Evolutionary conservation across 2,797 vertebrate species (phyloP).

Genomic region (Schizopygopsis malacanthus): DNA sequence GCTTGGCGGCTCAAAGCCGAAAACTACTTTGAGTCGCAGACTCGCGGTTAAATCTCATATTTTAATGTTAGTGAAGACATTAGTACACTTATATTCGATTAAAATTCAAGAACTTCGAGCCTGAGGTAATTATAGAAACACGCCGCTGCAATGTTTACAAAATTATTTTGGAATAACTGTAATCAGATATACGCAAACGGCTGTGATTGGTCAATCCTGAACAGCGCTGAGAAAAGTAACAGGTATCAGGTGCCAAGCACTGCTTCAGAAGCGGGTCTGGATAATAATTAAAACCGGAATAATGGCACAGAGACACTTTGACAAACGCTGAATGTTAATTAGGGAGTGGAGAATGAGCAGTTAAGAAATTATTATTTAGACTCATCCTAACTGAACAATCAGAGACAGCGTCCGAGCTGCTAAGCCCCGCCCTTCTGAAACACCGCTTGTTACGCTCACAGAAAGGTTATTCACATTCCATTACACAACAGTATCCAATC

Average conservation of each 20-base stretch:
- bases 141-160: not conserved
- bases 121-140: not conserved
- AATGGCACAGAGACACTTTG: not conserved
- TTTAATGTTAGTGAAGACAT: not conserved
- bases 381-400: not conserved
- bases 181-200: not conserved
- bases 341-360: not conserved
- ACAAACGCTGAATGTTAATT: not conserved
- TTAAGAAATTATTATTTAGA: not conserved
- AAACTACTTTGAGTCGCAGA: not conserved
- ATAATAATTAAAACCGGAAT: not conserved
- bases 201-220: not conserved
- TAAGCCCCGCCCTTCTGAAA: not conserved
- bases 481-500: conserved; percentile 7
- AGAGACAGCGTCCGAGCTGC: not conserved
- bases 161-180: not conserved
- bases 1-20: not conserved
- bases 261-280: not conserved
- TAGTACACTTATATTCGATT: too few relatives aligned
- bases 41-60: not conserved
- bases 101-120: too few relatives aligned
- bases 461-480: not conserved
- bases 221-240: conserved; percentile 5
- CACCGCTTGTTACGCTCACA: not conserved
- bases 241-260: not conserved